Base-by-base conservation (phyloP, 2,888 invertebrate species). In the Cactoblastis cactorum region DNA sequence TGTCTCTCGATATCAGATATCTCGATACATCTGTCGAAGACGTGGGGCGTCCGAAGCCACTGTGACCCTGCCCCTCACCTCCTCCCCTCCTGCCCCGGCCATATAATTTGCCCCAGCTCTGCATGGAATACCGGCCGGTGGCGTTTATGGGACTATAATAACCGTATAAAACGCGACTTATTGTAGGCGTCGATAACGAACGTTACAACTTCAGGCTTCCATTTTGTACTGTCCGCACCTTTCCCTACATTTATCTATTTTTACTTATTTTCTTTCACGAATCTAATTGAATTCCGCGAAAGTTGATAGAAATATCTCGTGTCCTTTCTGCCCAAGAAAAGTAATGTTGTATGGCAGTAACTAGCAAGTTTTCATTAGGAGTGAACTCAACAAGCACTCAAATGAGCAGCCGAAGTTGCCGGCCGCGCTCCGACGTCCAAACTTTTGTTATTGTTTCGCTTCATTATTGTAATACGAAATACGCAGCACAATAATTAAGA, bases 161-260 rank as follows among this genome's bases (percentile, higher is more conserved):
- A 87, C 86, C 85, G 77, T 88, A 90, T 90, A 89, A 90, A 90
- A 89, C 78, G 82, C 84, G 85, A 88, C 87, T 88, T 88, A 87
- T 89, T 89, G 87, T 86, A 83, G 81, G 79, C 83, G 80, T 82
- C 87, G 85, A 89, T 89, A 86, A 80, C 83, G 77, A 81, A 81
- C 83, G 77, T 79, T 85, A 87, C 80, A 80, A 75, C 80, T 72
- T 74, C 74, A 82, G 79, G 71, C 78, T 74, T 73, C 70, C 71
- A 71, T 75, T 76, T 71, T 71, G 74, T 67, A 71, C 69, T 69
- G 58, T 63, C 63, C 59, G 56, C 57, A 59, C 63, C 58, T 59
- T 59, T 57, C 63, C 62, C 65, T 65, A 69, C 66, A 64, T 19
- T 41, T 37, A 77, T 72, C 63, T 55, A 56, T 65, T 68, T 64